Conservation (phyloP, 1,140 invertebrate genomes). For the Caerostris darwini region DNA sequence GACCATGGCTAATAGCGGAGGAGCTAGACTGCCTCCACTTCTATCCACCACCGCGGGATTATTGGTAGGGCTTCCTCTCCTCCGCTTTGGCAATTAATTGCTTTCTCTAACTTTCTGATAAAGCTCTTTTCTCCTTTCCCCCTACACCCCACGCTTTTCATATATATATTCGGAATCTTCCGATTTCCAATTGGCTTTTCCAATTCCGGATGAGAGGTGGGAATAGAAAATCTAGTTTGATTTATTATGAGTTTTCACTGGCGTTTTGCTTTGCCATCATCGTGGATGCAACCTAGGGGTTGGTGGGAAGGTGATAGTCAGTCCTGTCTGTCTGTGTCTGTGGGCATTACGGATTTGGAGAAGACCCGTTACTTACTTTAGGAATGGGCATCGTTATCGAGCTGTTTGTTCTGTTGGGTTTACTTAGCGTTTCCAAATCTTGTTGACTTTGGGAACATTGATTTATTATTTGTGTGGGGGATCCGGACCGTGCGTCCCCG, state of each 20-base stretch:
- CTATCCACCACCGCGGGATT: conserved; percentile 7
- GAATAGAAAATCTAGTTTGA: conserved; percentile 47
- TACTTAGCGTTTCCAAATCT: neutral
- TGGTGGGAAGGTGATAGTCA: neutral
- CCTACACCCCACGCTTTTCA: neutral
- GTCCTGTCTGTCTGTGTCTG: neutral
- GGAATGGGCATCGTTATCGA: conserved; percentile 59
- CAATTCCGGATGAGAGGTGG: conserved; percentile 2
- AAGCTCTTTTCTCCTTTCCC: neutral
- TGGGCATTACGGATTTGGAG: neutral
- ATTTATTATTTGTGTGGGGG: conserved; percentile 7
- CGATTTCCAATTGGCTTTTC: conserved; percentile 76
- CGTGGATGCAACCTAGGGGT: neutral
- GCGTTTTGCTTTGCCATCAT: neutral
- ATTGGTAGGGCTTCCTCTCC: conserved; percentile 45
- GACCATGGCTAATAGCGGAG: conserved; percentile 75
- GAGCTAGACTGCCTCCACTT: neutral
- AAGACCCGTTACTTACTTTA: too few species aligned
- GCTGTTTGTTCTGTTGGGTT: conserved; percentile 35
- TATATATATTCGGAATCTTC: conserved; percentile 31
- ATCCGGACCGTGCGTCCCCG: neutral
- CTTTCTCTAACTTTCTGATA: conserved; percentile 61
- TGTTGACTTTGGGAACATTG: conserved; percentile 13
- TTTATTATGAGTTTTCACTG: conserved; percentile 43
- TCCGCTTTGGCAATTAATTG: conserved; percentile 73